These are phyloP conservation scores for Drosophila quinaria DNA, from an alignment of 2,888 invertebrate species.

Conservation along the genomic window DNA sequence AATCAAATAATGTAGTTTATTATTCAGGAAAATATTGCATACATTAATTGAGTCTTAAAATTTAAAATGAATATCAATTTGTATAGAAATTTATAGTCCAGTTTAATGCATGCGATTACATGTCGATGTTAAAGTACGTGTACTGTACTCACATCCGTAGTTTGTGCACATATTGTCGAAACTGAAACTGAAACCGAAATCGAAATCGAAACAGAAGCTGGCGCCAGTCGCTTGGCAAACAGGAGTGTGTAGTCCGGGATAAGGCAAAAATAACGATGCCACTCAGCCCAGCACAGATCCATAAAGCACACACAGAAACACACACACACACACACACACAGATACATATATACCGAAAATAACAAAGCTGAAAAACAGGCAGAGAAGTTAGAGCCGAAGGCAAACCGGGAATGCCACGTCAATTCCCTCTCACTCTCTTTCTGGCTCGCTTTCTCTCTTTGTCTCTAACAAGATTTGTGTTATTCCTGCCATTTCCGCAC, in stretches of 20 bases:
- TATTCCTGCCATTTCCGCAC: slow-evolving; percentile 61
- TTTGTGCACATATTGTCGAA: slow-evolving; percentile 18
- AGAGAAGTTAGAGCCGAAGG: slow-evolving; percentile 24
- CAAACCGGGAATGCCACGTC: slow-evolving; percentile 50
- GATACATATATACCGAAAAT: no score
- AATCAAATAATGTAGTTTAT: no score
- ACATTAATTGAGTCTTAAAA: no score
- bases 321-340: slow-evolving; percentile 3
- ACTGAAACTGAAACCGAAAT: not conserved
- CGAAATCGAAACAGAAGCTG: slow-evolving; percentile 10
- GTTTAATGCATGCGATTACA: not conserved
- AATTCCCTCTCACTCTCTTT: slow-evolving; percentile 13
- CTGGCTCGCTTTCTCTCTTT: slow-evolving; percentile 3
- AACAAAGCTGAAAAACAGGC: slow-evolving; percentile 21
- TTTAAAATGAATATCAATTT: not conserved
- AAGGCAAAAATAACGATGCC: slow-evolving; percentile 50
- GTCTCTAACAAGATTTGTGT: slow-evolving; percentile 63
- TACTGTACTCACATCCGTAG: slow-evolving; percentile 20
- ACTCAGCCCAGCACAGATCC: slow-evolving; percentile 39
- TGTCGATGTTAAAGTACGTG: not conserved
- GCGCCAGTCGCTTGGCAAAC: slow-evolving; percentile 39
- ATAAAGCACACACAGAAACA: slow-evolving; percentile 12
- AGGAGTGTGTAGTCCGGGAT: slow-evolving; percentile 30
- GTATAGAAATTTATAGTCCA: not conserved
- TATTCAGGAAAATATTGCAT: no score